Evolutionary conservation across 2,113 vertebrate genomes (phyloP).

Genomic region (Dipodomys spectabilis): DNA sequence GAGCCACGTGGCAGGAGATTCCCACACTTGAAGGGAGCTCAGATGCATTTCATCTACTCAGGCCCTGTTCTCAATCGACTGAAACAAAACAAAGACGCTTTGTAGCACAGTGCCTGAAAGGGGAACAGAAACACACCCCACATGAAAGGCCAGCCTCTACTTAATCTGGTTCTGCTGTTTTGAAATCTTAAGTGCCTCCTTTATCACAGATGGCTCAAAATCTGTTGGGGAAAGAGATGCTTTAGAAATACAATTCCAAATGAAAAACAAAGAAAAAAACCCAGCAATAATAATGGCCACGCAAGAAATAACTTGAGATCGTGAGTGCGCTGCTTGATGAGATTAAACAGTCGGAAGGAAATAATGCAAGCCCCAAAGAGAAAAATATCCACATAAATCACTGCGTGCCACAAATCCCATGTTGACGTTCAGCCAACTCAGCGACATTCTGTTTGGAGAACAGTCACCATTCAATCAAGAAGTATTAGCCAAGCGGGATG

Average conservation of each 20-base stretch:
- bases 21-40: slow-evolving; percentile 58
- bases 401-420: background rate
- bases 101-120: slow-evolving; percentile 60
- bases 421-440: background rate
- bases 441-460: background rate
- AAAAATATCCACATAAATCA: slow-evolving; percentile 29
- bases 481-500: background rate
- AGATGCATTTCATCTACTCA: slow-evolving; percentile 32
- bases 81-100: slow-evolving; percentile 77
- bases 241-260: slow-evolving; percentile 54
- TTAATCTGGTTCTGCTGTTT: slow-evolving; percentile 75
- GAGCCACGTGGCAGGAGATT: slow-evolving; percentile 49
- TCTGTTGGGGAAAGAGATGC: slow-evolving; percentile 53
- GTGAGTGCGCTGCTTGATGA: slow-evolving; percentile 43
- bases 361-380: slow-evolving; percentile 30
- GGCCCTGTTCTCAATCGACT: slow-evolving; percentile 51
- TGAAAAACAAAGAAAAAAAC: slow-evolving; percentile 55
- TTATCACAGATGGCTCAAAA: slow-evolving; percentile 65
- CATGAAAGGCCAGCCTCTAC: slow-evolving; percentile 72
- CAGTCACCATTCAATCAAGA: background rate
- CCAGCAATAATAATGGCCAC: slow-evolving; percentile 55
- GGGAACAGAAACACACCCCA: slow-evolving; percentile 57
- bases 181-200: slow-evolving; percentile 75
- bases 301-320: slow-evolving; percentile 57
- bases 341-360: slow-evolving; percentile 74